Percentiles rank a stretch among this genome's conserved stretches.
Conservation (phyloP, 2,888 invertebrate genomes). For the Aleiodes testaceus region DNA sequence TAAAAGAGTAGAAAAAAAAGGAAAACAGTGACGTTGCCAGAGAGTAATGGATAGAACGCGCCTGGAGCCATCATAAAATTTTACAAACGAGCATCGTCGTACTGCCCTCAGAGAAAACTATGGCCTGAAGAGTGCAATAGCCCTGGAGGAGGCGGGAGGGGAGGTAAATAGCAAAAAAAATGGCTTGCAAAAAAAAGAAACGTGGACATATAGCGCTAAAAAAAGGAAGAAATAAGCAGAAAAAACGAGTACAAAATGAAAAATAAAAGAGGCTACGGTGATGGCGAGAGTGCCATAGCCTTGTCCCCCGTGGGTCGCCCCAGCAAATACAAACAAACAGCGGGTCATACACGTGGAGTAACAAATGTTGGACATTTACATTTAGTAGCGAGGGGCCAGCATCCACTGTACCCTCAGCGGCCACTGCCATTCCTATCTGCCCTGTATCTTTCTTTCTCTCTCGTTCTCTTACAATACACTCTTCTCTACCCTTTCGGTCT, state of each 20-base stretch:
- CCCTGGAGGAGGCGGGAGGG: conserved; percentile 9
- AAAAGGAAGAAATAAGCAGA: conserved; percentile 36
- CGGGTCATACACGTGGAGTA: conserved; percentile 67
- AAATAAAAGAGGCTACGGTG: conserved; percentile 38
- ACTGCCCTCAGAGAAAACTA: conserved; percentile 14
- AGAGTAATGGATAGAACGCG: conserved; percentile 57
- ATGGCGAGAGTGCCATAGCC: conserved; percentile 37
- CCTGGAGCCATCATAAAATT: conserved; percentile 66
- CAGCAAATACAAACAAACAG: conserved; percentile 66
- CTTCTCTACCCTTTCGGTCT: conserved; percentile 28
- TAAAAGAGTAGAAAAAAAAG: conserved; percentile 36
- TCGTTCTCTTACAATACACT: conserved; percentile 35
- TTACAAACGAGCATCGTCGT: conserved; percentile 68
- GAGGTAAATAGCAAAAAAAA: conserved; percentile 1
- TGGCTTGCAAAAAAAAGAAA: conserved; percentile 21
- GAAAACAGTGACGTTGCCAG: conserved; percentile 50
- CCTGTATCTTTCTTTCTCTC: conserved; percentile 43
- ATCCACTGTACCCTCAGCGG: conserved; percentile 35
- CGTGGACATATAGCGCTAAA: conserved; percentile 23
- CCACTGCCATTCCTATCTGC: conserved; percentile 38
- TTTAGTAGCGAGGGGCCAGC: conserved; percentile 62
- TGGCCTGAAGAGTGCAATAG: conserved; percentile 36
- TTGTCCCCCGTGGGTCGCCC: conserved; percentile 31
- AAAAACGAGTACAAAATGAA: conserved; percentile 47
- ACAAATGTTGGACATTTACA: conserved; percentile 72